Evolutionary conservation across 2,113 vertebrate species (phyloP), one percentile per base, ranked within the genome.

Genomic region (Amia ocellicauda): DNA sequence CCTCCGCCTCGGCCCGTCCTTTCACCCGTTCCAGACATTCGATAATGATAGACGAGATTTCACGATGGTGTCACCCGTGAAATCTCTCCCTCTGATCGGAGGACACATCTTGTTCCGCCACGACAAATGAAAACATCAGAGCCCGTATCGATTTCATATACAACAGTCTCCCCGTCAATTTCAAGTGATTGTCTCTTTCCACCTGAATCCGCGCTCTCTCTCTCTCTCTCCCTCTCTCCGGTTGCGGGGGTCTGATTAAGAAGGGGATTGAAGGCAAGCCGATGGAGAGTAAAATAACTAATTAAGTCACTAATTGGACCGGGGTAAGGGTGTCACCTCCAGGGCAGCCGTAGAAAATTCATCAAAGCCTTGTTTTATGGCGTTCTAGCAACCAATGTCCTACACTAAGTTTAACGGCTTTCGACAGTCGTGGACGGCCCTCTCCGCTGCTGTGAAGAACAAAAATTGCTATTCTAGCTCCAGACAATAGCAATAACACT

Each of bases 81-180:
- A 64, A 42, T 60, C 14, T 54, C 43, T 66, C 66, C 47, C 42
- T 77, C 58, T 63, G 56, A 82, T 69, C 40, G 63, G 65, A 78
- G 76, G 0, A 66, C 50, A 70, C 56, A 71, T 53, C 76, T 72
- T 73, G 69, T 72, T 73, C 67, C 61, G 67, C 23, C n/a, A 56
- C 29, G 71, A 74, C 70, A 83, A 84, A 87, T 85, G 76, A 89
- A 89, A 85, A 76, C 76, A 87, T 87, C 76, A 88, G 74, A 78
- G 76, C 61, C 68, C 27, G 54, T 52, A 85, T 75, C 67, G 78
- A 87, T 83, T 88, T 80, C 76, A 63, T 60, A 57, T 62, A 42
- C 62, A 64, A 40, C 47, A 60, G 56, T 72, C 76, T 58, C 50
- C 28, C 55, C 76, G 67, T 79, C 72, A 69, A 62, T 77, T 80